Evolutionary conservation across 2,888 invertebrate genomes (phyloP), one percentile per base, ranked within the genome.

Genomic region (Catocala sponsa): DNA sequence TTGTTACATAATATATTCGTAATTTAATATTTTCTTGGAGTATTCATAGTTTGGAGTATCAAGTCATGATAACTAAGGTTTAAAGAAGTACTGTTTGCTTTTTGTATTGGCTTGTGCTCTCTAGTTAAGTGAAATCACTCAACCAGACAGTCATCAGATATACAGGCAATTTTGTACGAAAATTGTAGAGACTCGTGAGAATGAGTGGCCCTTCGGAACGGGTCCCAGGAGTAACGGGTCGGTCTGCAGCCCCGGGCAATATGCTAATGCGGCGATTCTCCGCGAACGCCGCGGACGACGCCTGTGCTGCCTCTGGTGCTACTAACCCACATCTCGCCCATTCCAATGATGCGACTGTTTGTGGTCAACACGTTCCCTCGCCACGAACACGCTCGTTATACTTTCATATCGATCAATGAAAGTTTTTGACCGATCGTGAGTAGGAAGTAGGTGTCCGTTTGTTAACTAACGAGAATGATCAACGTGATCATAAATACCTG

Each of bases 391-490:
- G 87, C 89, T 91, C 88, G 91, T 90, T 91, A 91, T 90, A 93
- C 93, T 93, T 93, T 93, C 91, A 85, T 87, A 89, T 90, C 83
- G 88, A 91, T 90, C 85, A 88, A 89, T 83, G 91, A 92, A 93
- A 91, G 90, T 91, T 89, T 50, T 80, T 78, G 81, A 84, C 80
- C 77, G 81, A 78, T 82, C 80, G 79, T 79, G 82, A 85, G 83
- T 81, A 81, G 83, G 82, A 83, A 82, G 82, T 84, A 82, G 80
- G 79, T 79, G 79, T 71, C 66, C 59, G 63, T 68, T 64, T 57
- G 59, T 65, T 64, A 63, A 67, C 63, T 66, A 59, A 64, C 48
- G 56, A 75, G 55, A 70, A 70, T 64, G 60, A 70, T 68, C 69
- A 65, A 63, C 66, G 60, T 63, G 60, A 59, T 64, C 62, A 56